phyloP scores from a whole-genome alignment of 2,797 vertebrate genomes.

The Dromococcyx pavoninus region DNA sequence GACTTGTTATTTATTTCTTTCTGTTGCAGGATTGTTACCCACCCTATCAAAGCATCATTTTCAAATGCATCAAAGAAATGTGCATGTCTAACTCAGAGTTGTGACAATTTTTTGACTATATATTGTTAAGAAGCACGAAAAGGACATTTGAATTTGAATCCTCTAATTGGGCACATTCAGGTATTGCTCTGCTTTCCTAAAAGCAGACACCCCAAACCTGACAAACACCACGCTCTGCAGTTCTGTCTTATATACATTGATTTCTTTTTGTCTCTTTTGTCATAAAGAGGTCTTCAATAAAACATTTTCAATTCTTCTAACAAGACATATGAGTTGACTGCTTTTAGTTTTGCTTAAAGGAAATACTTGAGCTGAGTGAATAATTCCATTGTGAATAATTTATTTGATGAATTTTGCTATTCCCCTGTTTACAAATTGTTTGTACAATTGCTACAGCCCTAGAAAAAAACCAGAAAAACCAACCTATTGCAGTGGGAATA shows the following conservation, averaged over 20 bases:
- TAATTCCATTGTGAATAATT: constrained; percentile 54
- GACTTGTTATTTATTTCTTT: neutral
- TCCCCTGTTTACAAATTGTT: constrained; percentile 32
- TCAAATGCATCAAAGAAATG: neutral
- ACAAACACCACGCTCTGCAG: neutral
- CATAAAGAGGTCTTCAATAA: neutral
- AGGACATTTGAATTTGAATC: neutral
- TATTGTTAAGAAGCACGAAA: neutral
- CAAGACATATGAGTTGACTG: neutral
- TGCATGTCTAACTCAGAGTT: neutral
- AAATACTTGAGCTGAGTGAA: constrained; percentile 2
- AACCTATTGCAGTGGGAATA: neutral
- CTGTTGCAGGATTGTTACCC: neutral
- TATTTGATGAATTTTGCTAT: constrained; percentile 33
- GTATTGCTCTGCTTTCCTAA: neutral
- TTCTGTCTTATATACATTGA: neutral
- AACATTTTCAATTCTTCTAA: neutral
- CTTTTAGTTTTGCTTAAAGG: constrained; percentile 12
- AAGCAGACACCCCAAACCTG: neutral
- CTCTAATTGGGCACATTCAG: neutral
- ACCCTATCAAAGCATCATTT: neutral
- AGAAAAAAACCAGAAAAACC: neutral
- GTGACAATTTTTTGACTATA: neutral
- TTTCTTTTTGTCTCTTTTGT: neutral
- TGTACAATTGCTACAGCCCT: neutral